Conservation (phyloP, 2,888 invertebrate genomes). For the Lasius platythorax region DNA sequence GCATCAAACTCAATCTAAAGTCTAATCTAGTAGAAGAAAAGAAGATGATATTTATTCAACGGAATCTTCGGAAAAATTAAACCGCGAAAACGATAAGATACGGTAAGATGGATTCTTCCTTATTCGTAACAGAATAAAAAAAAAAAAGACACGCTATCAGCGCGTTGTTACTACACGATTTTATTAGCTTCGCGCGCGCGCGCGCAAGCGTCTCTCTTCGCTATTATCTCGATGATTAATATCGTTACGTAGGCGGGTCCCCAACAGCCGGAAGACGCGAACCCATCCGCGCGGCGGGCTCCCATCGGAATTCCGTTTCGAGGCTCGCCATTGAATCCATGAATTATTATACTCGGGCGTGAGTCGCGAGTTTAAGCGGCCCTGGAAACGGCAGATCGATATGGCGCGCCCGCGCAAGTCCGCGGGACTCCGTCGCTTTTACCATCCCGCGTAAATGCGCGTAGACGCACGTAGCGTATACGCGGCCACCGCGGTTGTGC, state of each 20-base stretch:
- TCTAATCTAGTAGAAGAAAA: no score
- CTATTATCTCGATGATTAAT: slow-evolving; percentile 42
- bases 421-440: slow-evolving; percentile 74
- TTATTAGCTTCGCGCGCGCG: slow-evolving; percentile 16
- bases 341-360: slow-evolving; percentile 78
- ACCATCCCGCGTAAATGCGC: slow-evolving; percentile 71
- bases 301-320: slow-evolving; percentile 69
- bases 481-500: slow-evolving; percentile 34
- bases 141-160: no score
- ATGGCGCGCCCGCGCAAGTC: slow-evolving; percentile 81
- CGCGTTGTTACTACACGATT: slow-evolving; percentile 13
- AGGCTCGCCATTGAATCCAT: slow-evolving; percentile 72
- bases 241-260: slow-evolving; percentile 14
- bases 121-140: no score
- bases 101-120: no score
- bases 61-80: no score
- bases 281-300: slow-evolving; percentile 53
- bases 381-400: slow-evolving; percentile 81
- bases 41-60: no score
- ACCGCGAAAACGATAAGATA: no score
- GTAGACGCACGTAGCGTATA: slow-evolving; percentile 42
- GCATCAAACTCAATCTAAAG: no score
- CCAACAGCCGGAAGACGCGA: slow-evolving; percentile 46
- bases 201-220: not conserved
- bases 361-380: slow-evolving; percentile 76